Conservation (phyloP, 2,113 vertebrate genomes). For the Engystomops pustulosus region DNA sequence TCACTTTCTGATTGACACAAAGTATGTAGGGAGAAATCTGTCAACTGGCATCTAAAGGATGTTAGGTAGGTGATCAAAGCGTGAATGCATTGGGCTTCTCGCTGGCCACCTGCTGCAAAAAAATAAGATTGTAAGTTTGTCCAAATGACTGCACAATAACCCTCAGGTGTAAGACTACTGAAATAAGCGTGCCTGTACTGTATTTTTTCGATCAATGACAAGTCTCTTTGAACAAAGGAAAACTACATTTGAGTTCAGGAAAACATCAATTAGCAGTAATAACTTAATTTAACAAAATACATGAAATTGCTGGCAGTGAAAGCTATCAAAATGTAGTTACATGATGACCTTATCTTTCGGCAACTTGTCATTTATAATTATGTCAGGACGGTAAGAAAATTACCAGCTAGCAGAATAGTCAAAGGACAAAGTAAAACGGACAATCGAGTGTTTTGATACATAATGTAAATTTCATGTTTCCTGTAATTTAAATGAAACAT, state of each 20-base stretch:
- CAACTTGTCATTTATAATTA: constrained; percentile 27
- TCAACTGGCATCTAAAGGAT: no score
- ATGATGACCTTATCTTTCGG: constrained; percentile 24
- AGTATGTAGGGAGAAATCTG: no score
- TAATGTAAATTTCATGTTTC: background rate
- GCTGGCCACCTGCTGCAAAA: no score
- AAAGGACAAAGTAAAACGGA: constrained; percentile 11
- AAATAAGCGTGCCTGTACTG: no score
- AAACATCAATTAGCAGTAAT: background rate
- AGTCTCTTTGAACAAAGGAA: background rate
- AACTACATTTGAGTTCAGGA: background rate
- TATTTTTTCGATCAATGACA: no score
- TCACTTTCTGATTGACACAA: no score
- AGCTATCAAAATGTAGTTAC: constrained; percentile 24
- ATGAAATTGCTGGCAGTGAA: background rate
- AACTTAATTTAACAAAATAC: background rate
- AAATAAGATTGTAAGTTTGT: no score
- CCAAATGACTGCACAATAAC: no score
- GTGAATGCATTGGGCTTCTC: no score
- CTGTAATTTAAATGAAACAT: background rate
- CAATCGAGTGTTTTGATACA: background rate
- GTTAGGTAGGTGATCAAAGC: no score
- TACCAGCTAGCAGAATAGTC: constrained; percentile 7
- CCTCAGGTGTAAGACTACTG: no score
- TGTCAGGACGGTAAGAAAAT: background rate